Percentiles rank a stretch among this genome's conserved stretches.
These are phyloP conservation scores for Pycnonotus jocosus DNA, from an alignment of 2,113 vertebrate species.

Conservation along the genomic window DNA sequence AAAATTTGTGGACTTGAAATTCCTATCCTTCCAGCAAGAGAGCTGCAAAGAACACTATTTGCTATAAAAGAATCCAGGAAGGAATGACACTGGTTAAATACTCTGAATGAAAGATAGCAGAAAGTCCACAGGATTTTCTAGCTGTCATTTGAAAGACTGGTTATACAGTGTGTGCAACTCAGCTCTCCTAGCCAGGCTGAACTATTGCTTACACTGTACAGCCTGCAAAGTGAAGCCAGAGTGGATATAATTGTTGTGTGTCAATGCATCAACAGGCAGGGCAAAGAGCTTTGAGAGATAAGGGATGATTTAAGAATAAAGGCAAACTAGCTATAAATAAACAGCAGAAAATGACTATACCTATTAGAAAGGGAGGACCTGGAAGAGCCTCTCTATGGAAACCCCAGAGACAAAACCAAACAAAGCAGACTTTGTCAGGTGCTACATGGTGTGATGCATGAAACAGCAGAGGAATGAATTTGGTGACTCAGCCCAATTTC, in stretches of 20 bases:
- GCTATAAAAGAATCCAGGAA: neutral
- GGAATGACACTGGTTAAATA: neutral
- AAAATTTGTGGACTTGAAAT: neutral
- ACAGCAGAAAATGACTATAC: neutral
- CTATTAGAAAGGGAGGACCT: neutral
- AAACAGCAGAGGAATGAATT: neutral
- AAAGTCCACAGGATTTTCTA: neutral
- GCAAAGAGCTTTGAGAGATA: neutral
- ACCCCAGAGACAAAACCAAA: neutral
- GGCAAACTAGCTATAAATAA: neutral
- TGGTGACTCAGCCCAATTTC: conserved; percentile 2
- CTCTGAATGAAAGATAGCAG: neutral
- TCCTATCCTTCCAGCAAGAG: neutral
- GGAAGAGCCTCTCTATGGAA: neutral
- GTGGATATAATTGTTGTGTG: neutral
- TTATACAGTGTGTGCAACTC: neutral
- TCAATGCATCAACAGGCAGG: neutral
- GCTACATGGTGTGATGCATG: neutral
- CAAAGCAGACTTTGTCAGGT: neutral
- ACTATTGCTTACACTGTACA: neutral
- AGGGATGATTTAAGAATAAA: neutral
- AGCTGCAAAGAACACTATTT: neutral
- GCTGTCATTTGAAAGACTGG: neutral
- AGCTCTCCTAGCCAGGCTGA: neutral
- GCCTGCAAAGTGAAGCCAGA: neutral